A percentile compares a stretch with the other conserved stretches of the same genome.
phyloP scores from a whole-genome alignment of 2,113 vertebrate species.

The Alexandromys fortis region DNA sequence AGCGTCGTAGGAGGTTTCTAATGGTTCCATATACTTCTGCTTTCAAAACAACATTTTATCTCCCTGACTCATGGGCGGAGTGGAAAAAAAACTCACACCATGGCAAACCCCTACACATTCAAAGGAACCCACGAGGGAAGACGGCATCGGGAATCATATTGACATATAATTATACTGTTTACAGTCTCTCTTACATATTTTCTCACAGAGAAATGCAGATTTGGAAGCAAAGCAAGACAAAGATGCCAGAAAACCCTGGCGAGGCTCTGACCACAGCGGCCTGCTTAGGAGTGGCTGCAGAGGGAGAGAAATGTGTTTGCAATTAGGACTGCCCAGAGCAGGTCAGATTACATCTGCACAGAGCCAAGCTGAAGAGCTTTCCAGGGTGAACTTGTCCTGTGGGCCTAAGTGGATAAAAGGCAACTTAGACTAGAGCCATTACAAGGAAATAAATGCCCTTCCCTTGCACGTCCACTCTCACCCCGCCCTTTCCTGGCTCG shows the following conservation, averaged over 20 bases:
- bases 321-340: constrained; percentile 85
- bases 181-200: constrained; percentile 84
- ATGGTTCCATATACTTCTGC: constrained; percentile 45
- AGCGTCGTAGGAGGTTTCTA: constrained; percentile 57
- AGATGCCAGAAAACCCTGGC: constrained; percentile 87
- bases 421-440: constrained; percentile 64
- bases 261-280: constrained; percentile 74
- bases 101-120: constrained; percentile 72
- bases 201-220: constrained; percentile 86
- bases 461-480: not conserved
- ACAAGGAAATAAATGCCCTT: constrained; percentile 68
- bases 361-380: constrained; percentile 82
- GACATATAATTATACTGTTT: constrained; percentile 85
- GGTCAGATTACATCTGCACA: constrained; percentile 82
- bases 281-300: constrained; percentile 82
- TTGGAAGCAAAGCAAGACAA: constrained; percentile 84
- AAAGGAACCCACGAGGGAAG: constrained; percentile 75
- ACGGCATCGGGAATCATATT: constrained; percentile 75
- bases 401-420: constrained; percentile 79
- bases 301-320: constrained; percentile 87
- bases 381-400: constrained; percentile 79
- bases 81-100: constrained; percentile 24
- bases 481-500: constrained; percentile 25
- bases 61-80: constrained; percentile 69
- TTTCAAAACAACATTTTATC: constrained; percentile 75